Evolutionary conservation across 2,888 invertebrate species (phyloP), one percentile per base, ranked within the genome.

Genomic region (Dolomedes plantarius): DNA sequence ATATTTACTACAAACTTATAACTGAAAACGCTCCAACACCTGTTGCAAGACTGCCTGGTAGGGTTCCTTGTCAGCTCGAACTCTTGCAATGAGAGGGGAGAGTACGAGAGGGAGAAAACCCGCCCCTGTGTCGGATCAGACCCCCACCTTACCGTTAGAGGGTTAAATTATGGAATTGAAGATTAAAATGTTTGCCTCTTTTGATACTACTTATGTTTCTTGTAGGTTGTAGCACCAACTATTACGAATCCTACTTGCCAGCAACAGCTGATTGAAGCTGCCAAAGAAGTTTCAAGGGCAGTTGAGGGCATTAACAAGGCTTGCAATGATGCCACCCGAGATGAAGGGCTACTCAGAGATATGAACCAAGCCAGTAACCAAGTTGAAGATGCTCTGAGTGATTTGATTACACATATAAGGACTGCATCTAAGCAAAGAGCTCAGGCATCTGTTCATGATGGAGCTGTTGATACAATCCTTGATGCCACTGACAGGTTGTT

Each of bases 261-360:
- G 90, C 96, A 96, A 89, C 99, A 99, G 91, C 92, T 99, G 87
- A 95, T 96, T 79, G 95, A 95, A 82, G 98, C 99, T 0, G 97
- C 98, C 0, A 94, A 97, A 23, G 97, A 97, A 91, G 99, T 99
- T 7, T 96, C 97, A 0, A 94, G 94, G 86, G 96, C 98, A 0
- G 98, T 99, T 0, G 97, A 98, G 90, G 94, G 95, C 28, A 94
- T 99, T 68, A 95, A 98, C 9, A 93, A 94, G 29, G 95, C 96
- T 0, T 96, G 97, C 90, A 95, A 94, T 90, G 94, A 94, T 1
- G 93, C 94, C 90, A 92, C 94, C 80, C 89, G 90, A 29, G 94
- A 94, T 76, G 95, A 94, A 74, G 92, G 94, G 19, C 93, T 96
- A 87, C 94, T 95, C 65, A 95, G 95, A 90, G 93, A 93, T 88